phyloP scores from a whole-genome alignment of 1,140 invertebrate genomes.

The Tetramorium parvispinum region DNA sequence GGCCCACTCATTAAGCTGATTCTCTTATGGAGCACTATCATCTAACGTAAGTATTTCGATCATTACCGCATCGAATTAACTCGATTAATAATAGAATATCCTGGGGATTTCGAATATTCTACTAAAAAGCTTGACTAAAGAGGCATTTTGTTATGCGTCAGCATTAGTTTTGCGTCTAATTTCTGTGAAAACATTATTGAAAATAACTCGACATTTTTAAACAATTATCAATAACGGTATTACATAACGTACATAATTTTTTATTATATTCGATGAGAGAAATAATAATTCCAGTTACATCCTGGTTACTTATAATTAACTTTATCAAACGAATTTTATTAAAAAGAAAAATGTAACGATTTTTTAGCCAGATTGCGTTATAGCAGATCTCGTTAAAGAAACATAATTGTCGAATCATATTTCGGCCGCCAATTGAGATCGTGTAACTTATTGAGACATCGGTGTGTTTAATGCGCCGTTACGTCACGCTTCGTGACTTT shows the following conservation, averaged over 20 bases:
- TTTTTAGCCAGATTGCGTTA: not conserved
- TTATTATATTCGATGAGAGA: not conserved
- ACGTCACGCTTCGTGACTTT: conserved; percentile 74
- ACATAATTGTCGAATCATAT: conserved; percentile 9
- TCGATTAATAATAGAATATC: conserved; percentile 56
- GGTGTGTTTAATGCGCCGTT: conserved; percentile 75
- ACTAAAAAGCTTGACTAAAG: not conserved
- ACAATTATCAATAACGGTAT: not conserved
- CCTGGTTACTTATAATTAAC: not conserved
- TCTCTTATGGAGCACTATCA: conserved; percentile 82
- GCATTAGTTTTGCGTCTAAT: not conserved
- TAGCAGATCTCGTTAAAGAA: conserved; percentile 5
- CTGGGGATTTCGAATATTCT: not conserved
- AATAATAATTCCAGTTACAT: not conserved
- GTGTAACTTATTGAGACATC: conserved; percentile 79
- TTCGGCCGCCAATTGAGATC: conserved; percentile 45
- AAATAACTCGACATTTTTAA: not conserved
- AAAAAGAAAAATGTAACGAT: not conserved
- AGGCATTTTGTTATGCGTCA: not conserved
- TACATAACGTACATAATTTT: not conserved
- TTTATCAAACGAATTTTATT: not conserved
- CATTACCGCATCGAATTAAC: conserved; percentile 67
- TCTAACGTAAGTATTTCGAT: conserved; percentile 81
- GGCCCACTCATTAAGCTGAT: conserved; percentile 83
- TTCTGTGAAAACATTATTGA: not conserved